Conservation (phyloP, 2,888 invertebrate species). For the Stegana nigrithorax region DNA sequence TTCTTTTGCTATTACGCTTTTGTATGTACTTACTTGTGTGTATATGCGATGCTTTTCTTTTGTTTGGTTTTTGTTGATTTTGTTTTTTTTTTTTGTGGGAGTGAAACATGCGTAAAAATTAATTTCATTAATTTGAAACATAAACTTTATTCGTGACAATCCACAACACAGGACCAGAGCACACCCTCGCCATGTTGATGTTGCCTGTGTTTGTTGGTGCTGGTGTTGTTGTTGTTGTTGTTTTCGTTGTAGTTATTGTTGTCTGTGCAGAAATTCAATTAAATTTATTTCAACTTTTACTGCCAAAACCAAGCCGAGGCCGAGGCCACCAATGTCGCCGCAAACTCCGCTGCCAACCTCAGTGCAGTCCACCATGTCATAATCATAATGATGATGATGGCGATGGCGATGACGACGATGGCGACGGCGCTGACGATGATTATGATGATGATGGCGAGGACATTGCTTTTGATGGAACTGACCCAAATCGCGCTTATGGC, state of each 20-base stretch:
- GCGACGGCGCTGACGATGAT: slow-evolving; percentile 40
- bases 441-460: slow-evolving; percentile 31
- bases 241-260: slow-evolving; percentile 28
- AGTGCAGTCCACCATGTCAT: no score
- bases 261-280: slow-evolving; percentile 61
- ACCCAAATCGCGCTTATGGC: slow-evolving; percentile 52
- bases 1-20: not conserved
- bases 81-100: slow-evolving; percentile 17
- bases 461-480: slow-evolving; percentile 57
- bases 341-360: slow-evolving; percentile 28
- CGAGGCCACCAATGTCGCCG: not conserved
- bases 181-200: not conserved
- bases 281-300: slow-evolving; percentile 57
- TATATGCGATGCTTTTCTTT: not conserved
- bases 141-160: slow-evolving; percentile 30
- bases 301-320: slow-evolving; percentile 34
- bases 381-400: slow-evolving; percentile 29
- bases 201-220: slow-evolving; percentile 16
- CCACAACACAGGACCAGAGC: not conserved
- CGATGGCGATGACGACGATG: slow-evolving; percentile 30
- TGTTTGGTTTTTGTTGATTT: slow-evolving; percentile 11
- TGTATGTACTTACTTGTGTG: not conserved
- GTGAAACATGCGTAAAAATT: slow-evolving; percentile 41
- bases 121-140: slow-evolving; percentile 55
- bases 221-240: slow-evolving; percentile 17